Base-by-base conservation (phyloP, 2,797 vertebrate genomes). In the Limnodromus scolopaceus region DNA sequence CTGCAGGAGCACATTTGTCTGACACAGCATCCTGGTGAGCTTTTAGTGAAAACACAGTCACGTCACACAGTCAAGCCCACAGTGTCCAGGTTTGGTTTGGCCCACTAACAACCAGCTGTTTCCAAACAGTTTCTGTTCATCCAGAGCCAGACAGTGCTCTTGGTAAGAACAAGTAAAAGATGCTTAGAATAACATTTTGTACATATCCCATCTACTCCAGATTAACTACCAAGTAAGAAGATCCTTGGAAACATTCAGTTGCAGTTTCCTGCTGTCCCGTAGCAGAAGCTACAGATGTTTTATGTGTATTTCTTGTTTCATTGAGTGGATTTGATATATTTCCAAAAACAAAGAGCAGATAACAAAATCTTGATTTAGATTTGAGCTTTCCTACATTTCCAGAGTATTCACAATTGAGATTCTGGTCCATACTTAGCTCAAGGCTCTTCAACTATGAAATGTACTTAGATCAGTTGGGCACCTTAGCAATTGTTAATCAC, bases 361-460 rank as follows among this genome's bases (percentile, higher is more conserved):
- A 60, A 34, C 10, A 39, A 86, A 86, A 7, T n/a, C 27, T 72
- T 92, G 49, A 55, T 82, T 78, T 81, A 75, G 39, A 46, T 77
- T 81, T 92, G 39, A 84, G 30, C 28, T 72, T 87, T 84, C 45
- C 48, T 76, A 28, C 17, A 8, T 24, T 34, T 91, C 49, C 49
- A 76, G 20, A 45, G 76, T 72, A 66, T 84, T 90, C 63, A 46
- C 36, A 74, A 16, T 49, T 92, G 25, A 30, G 19, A 92, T 92
- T 96, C 71, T 70, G n/a, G 27, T 89, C 84, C 75, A 54, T 68
- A 53, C 64, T 70, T 86, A 65, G 3, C 51, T 86, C 17, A 19
- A 93, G 39, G 27, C 28, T 76, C 19, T 93, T 95, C 79, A 95
- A 4, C 54, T 90, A 72, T 63, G 61, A 93, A 92, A 91, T 74